Conservation (phyloP, 2,113 vertebrate genomes). For the Euleptes europaea region DNA sequence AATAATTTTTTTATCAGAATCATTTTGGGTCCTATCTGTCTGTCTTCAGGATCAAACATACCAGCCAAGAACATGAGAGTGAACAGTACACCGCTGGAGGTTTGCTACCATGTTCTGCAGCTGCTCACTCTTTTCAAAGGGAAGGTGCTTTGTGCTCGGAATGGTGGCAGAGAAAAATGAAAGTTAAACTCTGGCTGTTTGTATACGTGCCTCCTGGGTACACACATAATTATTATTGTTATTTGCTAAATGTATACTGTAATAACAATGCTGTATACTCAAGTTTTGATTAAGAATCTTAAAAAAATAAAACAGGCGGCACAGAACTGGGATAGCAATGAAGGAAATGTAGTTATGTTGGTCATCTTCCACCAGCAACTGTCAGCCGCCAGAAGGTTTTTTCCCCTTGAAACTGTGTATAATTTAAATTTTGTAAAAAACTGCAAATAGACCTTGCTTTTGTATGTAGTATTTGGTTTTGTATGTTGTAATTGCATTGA, state of each 20-base stretch:
- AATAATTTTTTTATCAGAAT: neutral
- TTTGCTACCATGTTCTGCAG: neutral
- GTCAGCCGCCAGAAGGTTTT: slow-evolving; percentile 3
- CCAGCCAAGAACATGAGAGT: neutral
- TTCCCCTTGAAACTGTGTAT: neutral
- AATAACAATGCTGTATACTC: neutral
- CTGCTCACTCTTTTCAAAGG: neutral
- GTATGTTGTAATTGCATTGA: neutral
- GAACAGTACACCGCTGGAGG: too few relatives aligned
- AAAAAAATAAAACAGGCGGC: slow-evolving; percentile 44
- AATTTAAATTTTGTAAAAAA: slow-evolving; percentile 6
- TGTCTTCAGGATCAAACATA: neutral
- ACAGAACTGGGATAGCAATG: slow-evolving; percentile 46
- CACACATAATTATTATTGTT: neutral
- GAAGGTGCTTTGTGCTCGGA: neutral
- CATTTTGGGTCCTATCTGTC: neutral
- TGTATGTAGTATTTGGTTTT: neutral
- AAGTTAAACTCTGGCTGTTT: neutral
- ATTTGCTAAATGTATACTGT: neutral
- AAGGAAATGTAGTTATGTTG: slow-evolving; percentile 38
- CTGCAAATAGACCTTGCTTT: neutral
- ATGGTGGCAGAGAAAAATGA: neutral
- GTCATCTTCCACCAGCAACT: neutral
- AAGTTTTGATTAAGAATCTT: slow-evolving; percentile 1
- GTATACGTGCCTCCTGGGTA: neutral